Conservation (phyloP, 2,797 vertebrate genomes). For the Sebastes trivittatus region DNA sequence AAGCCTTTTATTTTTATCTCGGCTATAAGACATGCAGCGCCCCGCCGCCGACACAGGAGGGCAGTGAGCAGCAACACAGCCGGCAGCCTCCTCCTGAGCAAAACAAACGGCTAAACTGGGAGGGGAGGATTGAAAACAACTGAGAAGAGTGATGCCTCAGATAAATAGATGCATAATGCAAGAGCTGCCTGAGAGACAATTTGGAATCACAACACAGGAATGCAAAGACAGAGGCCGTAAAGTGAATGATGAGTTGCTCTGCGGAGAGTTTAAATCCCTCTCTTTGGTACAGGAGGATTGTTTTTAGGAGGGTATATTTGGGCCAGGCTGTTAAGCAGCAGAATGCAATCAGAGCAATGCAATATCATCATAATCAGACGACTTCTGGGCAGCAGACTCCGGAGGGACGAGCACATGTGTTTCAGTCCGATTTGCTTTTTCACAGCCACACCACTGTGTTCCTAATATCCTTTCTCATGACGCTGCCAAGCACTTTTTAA, state of each 20-base stretch:
- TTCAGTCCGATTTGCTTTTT: conserved; percentile 55
- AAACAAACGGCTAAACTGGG: conserved; percentile 56
- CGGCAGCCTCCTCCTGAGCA: conserved; percentile 33
- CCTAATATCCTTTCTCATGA: conserved; percentile 64
- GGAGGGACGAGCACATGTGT: conserved; percentile 43
- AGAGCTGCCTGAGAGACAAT: conserved; percentile 66
- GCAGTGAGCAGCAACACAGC: conserved; percentile 64
- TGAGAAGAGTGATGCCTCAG: conserved; percentile 56
- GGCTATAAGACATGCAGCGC: conserved; percentile 42
- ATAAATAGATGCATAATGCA: conserved; percentile 78
- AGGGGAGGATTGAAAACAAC: conserved; percentile 54
- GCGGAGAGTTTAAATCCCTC: conserved; percentile 50
- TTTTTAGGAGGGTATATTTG: conserved; percentile 44
- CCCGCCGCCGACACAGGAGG: conserved; percentile 65
- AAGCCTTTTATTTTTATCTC: conserved; percentile 78
- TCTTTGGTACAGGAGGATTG: conserved; percentile 41
- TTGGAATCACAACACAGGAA: conserved; percentile 70
- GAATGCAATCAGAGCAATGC: conserved; percentile 44
- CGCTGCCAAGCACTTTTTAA: conserved; percentile 70
- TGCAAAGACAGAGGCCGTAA: conserved; percentile 50
- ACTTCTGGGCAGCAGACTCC: conserved; percentile 39
- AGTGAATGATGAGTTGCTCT: conserved; percentile 54
- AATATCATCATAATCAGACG: conserved; percentile 51
- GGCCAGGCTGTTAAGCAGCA: conserved; percentile 33
- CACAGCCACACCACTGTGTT: conserved; percentile 47